Conservation (phyloP, 92 coral and sea anemone genomes). For the Umimayanthus kanabou region DNA sequence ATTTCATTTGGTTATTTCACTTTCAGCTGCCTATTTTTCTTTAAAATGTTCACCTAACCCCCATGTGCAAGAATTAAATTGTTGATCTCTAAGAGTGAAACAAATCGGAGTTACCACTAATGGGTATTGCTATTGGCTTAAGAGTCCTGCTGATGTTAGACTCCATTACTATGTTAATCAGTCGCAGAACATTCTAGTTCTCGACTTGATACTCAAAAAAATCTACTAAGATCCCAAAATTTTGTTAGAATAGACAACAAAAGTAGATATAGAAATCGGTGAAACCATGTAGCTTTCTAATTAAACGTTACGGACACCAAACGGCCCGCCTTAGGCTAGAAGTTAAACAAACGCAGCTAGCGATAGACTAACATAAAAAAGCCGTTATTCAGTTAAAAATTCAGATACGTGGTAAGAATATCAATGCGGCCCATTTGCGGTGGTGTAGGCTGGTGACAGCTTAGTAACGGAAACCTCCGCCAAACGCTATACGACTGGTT, state of each 20-base stretch:
- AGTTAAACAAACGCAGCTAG: background rate
- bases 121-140: background rate
- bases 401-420: background rate
- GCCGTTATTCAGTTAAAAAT: background rate
- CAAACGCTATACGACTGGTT: background rate
- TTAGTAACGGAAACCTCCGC: background rate
- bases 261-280: background rate
- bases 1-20: background rate
- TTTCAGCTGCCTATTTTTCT: background rate
- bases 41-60: background rate
- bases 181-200: background rate
- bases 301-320: background rate
- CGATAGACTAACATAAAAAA: background rate
- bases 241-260: background rate
- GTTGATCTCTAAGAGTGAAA: background rate
- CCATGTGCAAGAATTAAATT: too few species aligned
- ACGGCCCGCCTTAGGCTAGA: background rate
- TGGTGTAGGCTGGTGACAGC: background rate
- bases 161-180: background rate
- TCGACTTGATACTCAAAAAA: background rate
- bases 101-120: background rate
- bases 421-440: background rate
- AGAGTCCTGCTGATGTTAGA: background rate
- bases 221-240: too few species aligned
- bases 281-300: background rate